Base-by-base conservation (phyloP, 1,140 invertebrate species). In the Caligus rogercresseyi region DNA sequence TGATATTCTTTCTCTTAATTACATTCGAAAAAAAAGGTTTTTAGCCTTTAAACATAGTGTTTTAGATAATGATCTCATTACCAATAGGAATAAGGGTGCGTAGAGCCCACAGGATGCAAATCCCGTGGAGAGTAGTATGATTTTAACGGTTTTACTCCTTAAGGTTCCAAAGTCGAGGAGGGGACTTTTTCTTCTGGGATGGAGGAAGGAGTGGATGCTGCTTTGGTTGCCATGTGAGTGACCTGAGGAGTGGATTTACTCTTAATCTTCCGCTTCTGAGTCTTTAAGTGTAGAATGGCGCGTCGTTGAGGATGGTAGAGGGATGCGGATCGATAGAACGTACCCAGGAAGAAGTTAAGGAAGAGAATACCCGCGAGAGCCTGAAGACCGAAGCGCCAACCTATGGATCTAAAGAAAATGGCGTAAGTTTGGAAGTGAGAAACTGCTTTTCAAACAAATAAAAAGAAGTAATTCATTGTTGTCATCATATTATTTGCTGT, bases 111-210 rank as follows among this genome's bases (percentile, higher is more conserved):
- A 83, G 0, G 85, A 82, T 43, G 78, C 78, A 69, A 86, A 81
- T 1, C 82, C 81, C 1, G 85, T 84, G 1, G 87, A 87, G 58
- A 87, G 76, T 52, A 92, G 75, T 21, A 90, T 74, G 67, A 89
- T 88, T 63, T 86, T 80, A 3, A 91, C 81, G 3, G 87, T 87
- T 70, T 86, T 85, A 68, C 85, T 88, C 68, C 80, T 81, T 19
- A 92, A 76, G 4, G 86, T 87, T 21, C 80, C 83, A 68, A 89
- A 87, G 70, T 90, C 87, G 68, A 90, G 84, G 74, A 90, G 89
- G 0, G 86, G 83, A 2, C 82, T 65, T 82, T 80, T 64, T 88
- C 85, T 63, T 87, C 84, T 21, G 69, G 67, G 16, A 25, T 25
- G 15, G 18, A 11, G 7, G 31, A 43, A 11, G 31, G 7, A 11